Evolutionary conservation across 2,113 vertebrate species (phyloP), one percentile per base, ranked within the genome.

Genomic region (Callionymus lyra): DNA sequence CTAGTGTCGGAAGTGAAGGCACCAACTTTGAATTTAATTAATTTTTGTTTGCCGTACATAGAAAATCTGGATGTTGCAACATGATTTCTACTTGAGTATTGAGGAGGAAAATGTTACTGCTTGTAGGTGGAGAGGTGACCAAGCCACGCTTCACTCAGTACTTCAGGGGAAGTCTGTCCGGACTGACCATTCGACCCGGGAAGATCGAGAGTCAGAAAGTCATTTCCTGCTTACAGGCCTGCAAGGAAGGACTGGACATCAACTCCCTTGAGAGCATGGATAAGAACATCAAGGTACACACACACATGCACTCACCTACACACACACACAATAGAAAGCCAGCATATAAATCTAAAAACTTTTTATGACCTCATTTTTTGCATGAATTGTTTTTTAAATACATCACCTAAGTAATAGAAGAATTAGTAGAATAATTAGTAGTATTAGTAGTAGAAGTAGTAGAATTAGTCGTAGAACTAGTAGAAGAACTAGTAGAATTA

Each of bases 161-260:
- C 69, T 97, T 98, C 74, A 88, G 91, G 0, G 95, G 95, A 44
- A 96, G 91, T 65, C 82, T 98, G 54, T 94, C 95, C 15, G 91
- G 94, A 32, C 89, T 98, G 42, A 97, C 91, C 11, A 89, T 98
- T 37, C 86, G 90, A 15, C 91, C 93, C 1, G 95, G 94, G n/a
- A 95, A 90, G 80, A 93, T 93, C 35, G 93, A 97, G 78, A 97
- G 90, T 58, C 91, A 92, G 77, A 95, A 94, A 78, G 91, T 98
- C 53, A 94, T 98, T 74, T 94, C 95, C 79, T 98, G 95, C 72
- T 84, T 98, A 66, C 95, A 98, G 63, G 91, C 94, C 64, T 98
- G 95, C 84, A 98, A 98, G 68, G 95, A 98, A 67, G 93, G 92
- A 4, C 87, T 98, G 47, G 94, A 98, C 83, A 93, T 98, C 76